Conservation (phyloP, 23 tunicate species). For the Trididemnum miniatum region DNA sequence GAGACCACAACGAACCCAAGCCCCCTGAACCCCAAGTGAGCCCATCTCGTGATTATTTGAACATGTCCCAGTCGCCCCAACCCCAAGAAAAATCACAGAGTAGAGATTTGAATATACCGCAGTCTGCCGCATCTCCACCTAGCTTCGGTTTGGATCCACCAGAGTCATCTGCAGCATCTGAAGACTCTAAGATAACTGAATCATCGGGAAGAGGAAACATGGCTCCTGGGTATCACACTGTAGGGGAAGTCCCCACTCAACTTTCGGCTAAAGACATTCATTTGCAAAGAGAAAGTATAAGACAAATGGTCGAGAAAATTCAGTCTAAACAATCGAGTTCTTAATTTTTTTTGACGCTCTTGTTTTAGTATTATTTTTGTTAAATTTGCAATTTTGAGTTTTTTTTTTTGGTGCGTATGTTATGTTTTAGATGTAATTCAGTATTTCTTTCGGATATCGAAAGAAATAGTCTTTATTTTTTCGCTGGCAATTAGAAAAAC, state of each 20-base stretch:
- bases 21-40: too few relatives aligned
- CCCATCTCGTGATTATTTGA: too few relatives aligned
- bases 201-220: too few relatives aligned
- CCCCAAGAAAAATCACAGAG: not conserved
- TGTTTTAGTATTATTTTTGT: not conserved
- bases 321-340: not conserved
- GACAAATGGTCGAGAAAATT: constrained; percentile 11
- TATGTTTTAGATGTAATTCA: too few relatives aligned
- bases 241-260: constrained; percentile 29
- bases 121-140: not conserved
- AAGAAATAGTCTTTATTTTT: too few relatives aligned
- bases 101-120: not conserved
- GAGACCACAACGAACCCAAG: too few relatives aligned
- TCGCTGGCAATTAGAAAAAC: too few relatives aligned
- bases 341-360: not conserved
- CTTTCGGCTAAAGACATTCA: constrained; percentile 2
- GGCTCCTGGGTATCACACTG: constrained; percentile 36
- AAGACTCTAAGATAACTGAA: too few relatives aligned
- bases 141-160: not conserved
- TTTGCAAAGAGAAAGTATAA: constrained; percentile 9
- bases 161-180: too few relatives aligned
- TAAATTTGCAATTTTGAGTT: not conserved
- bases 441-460: too few relatives aligned
- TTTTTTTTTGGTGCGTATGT: not conserved
- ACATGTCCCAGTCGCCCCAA: not conserved